Conservation (phyloP, 2,113 vertebrate genomes). For the Hymenochirus boettgeri region DNA sequence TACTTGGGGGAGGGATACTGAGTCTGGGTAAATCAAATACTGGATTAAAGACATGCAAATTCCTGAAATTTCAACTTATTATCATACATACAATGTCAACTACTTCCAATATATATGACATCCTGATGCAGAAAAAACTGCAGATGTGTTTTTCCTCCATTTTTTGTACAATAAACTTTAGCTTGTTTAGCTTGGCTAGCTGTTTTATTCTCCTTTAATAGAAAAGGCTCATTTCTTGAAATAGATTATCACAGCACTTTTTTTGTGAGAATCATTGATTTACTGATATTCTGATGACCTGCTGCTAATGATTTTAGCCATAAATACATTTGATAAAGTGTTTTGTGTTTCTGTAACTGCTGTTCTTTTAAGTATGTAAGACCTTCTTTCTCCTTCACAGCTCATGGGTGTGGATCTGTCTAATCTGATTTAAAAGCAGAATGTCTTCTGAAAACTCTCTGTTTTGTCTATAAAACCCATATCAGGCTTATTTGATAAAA, state of each 20-base stretch:
- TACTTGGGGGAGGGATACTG: too few species aligned
- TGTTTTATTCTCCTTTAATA: conserved; percentile 20
- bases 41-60: too few species aligned
- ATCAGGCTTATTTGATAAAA: background rate
- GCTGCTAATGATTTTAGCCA: conserved; percentile 19
- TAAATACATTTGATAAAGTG: conserved; percentile 28
- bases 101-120: background rate
- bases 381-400: conserved; percentile 36
- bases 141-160: conserved; percentile 10
- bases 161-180: conserved; percentile 11
- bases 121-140: background rate
- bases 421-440: conserved; percentile 31
- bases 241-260: conserved; percentile 27
- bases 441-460: conserved; percentile 4
- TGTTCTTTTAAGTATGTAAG: background rate
- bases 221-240: conserved; percentile 1
- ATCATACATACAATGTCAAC: too few species aligned
- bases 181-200: conserved; percentile 20
- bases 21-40: too few species aligned
- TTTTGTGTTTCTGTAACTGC: background rate
- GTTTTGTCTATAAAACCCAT: background rate
- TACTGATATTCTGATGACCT: background rate
- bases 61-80: too few species aligned
- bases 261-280: conserved; percentile 27
- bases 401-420: conserved; percentile 32